Evolutionary conservation across 2,888 invertebrate genomes (phyloP).

Genomic region (Sarcophaga variegata): DNA sequence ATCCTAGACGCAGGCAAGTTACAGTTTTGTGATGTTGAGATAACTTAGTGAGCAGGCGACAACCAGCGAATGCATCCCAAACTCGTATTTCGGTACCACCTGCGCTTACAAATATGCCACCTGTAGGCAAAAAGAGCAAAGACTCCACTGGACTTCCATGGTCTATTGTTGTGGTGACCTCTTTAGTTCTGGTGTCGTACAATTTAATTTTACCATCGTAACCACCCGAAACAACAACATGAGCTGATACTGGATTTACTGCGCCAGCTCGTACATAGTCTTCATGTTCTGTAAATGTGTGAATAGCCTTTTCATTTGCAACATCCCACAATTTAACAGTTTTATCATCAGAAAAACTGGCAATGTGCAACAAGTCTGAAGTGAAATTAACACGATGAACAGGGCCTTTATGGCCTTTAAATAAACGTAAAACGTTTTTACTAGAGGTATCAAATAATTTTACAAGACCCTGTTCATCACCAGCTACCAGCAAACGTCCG

Average conservation of each 20-base stretch:
- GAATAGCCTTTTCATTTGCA: conserved; percentile 88
- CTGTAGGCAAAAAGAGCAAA: conserved; percentile 92
- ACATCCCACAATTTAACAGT: conserved; percentile 95
- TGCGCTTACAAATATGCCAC: conserved; percentile 94
- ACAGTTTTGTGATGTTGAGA: conserved; percentile 98
- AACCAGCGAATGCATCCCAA: conserved; percentile 96
- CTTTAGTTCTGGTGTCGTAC: conserved; percentile 91
- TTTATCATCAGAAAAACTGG: conserved; percentile 96
- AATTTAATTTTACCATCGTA: conserved; percentile 94
- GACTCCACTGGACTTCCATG: conserved; percentile 96
- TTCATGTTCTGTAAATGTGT: conserved; percentile 86
- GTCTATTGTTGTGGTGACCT: conserved; percentile 88
- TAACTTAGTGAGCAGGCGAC: conserved; percentile 91
- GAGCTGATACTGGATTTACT: conserved; percentile 88
- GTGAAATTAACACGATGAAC: conserved; percentile 93
- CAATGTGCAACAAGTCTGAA: conserved; percentile 88
- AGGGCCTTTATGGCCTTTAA: conserved; percentile 91
- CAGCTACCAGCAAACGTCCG: conserved; percentile 92
- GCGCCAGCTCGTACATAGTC: conserved; percentile 94
- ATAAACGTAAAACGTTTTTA: conserved; percentile 91
- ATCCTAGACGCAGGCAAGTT: conserved; percentile 91
- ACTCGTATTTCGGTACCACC: conserved; percentile 95
- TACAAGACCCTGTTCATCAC: conserved; percentile 93
- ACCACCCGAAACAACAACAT: conserved; percentile 91
- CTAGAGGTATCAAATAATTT: conserved; percentile 94